Evolutionary conservation across 2,797 vertebrate genomes (phyloP), one percentile per base, ranked within the genome.

Genomic region (Adelosebastes latens): DNA sequence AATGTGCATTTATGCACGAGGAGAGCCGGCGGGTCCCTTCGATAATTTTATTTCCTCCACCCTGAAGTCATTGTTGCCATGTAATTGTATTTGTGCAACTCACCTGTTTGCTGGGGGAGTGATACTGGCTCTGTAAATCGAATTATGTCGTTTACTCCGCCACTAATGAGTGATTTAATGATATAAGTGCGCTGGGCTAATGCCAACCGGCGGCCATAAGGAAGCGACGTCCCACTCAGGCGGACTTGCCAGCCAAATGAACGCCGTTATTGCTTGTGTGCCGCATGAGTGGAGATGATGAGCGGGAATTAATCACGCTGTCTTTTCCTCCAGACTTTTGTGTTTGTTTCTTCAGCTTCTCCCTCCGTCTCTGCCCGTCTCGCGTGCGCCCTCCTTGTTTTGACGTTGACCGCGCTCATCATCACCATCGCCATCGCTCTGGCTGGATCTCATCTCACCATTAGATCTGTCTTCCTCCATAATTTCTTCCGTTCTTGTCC

Each of bases 121-220:
- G 91, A 89, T 94, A 89, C 70, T 55, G 92, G 88, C 92, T 95
- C 93, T 91, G 94, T 85, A 95, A 93, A 95, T 97, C 93, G 93
- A 96, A 96, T 97, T 95, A 96, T 95, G 91, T 93, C 90, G 87
- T 96, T 96, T 96, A 96, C 95, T 94, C 80, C 36, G 46, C 85
- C 73, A 83, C 95, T 97, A 96, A 96, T 96, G 95, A 96, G 94
- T 94, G 94, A 95, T 95, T 96, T 96, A 93, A 93, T 96, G 95
- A 95, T 95, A 95, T 92, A 90, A 90, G 94, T 88, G 87, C 82
- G 80, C 92, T 94, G 86, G 94, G 94, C 87, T 93, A 88, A 92
- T 93, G 94, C 94, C 93, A 94, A 80, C 88, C 87, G 84, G 82
- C 88, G 72, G 94, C 94, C 89, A 90, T 92, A 94, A 89, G 93